Conservation (phyloP, 2,797 vertebrate genomes). For the Scarus forsteni region DNA sequence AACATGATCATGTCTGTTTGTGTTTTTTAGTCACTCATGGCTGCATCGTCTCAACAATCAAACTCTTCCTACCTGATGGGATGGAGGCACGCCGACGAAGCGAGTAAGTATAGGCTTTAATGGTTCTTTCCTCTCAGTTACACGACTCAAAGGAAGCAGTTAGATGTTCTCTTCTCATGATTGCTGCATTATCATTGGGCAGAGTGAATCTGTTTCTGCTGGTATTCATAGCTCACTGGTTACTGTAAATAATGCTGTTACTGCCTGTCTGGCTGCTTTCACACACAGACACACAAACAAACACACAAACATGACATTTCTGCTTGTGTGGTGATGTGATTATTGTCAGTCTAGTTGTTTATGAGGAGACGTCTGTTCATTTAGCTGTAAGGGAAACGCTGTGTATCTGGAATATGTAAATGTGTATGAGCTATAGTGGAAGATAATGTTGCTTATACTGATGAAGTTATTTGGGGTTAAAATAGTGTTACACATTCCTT, state of each 20-base stretch:
- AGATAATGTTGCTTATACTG: no score
- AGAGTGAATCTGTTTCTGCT: background rate
- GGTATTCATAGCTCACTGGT: background rate
- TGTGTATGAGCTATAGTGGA: no score
- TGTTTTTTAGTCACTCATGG: conserved; percentile 95
- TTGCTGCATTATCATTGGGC: background rate
- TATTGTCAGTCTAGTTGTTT: conserved; percentile 44
- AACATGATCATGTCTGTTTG: conserved; percentile 26
- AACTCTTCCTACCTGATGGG: conserved; percentile 99
- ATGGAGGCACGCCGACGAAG: conserved; percentile 96
- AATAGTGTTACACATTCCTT: no score
- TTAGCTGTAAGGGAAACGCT: background rate
- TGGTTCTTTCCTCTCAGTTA: background rate
- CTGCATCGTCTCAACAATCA: conserved; percentile 99
- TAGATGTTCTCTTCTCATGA: background rate
- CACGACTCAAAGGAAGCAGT: background rate
- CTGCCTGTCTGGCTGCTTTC: conserved; percentile 1
- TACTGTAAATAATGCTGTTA: conserved; percentile 9
- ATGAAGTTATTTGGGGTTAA: no score
- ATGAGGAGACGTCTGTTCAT: conserved; percentile 13
- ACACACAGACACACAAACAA: background rate
- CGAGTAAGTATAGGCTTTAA: conserved; percentile 88
- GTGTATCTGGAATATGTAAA: background rate
- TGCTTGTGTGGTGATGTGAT: conserved; percentile 43
- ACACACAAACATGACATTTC: conserved; percentile 2